phyloP scores from a whole-genome alignment of 2,888 invertebrate species.

The Habroteleia sp. region DNA sequence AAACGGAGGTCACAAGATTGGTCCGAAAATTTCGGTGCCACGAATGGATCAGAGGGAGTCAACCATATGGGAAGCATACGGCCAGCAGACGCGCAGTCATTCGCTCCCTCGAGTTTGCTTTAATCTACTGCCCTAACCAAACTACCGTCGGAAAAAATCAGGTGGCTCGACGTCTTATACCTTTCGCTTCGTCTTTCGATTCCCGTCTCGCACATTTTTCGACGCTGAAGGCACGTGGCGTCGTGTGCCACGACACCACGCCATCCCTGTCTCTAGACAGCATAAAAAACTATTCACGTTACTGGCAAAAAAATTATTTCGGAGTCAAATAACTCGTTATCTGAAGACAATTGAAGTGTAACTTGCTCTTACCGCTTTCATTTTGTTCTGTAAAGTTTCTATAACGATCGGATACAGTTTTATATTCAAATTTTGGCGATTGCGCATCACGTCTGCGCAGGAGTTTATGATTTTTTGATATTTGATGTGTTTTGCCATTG shows the following conservation, averaged over 20 bases:
- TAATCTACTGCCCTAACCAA: slow-evolving; percentile 78
- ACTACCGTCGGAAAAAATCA: slow-evolving; percentile 78
- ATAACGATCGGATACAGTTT: too few species aligned
- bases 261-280: slow-evolving; percentile 27
- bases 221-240: slow-evolving; percentile 58
- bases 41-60: slow-evolving; percentile 60
- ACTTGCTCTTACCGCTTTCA: too few species aligned
- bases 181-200: slow-evolving; percentile 51
- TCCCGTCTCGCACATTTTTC: slow-evolving; percentile 52
- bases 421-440: too few species aligned
- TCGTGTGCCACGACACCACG: slow-evolving; percentile 57
- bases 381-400: too few species aligned
- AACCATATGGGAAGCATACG: slow-evolving; percentile 80
- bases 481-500: too few species aligned
- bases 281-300: slow-evolving; percentile 56
- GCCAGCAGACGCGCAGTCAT: slow-evolving; percentile 75
- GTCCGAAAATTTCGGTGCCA: slow-evolving; percentile 62
- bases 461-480: too few species aligned
- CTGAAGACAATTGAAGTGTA: too few species aligned
- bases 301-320: slow-evolving; percentile 12
- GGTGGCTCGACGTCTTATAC: slow-evolving; percentile 69
- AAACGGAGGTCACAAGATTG: slow-evolving; percentile 55
- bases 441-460: too few species aligned
- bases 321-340: too few species aligned
- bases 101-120: slow-evolving; percentile 75